Percentiles rank a stretch among this genome's conserved stretches.
Conservation (phyloP, 2,113 vertebrate species). For the Pristiophorus japonicus region DNA sequence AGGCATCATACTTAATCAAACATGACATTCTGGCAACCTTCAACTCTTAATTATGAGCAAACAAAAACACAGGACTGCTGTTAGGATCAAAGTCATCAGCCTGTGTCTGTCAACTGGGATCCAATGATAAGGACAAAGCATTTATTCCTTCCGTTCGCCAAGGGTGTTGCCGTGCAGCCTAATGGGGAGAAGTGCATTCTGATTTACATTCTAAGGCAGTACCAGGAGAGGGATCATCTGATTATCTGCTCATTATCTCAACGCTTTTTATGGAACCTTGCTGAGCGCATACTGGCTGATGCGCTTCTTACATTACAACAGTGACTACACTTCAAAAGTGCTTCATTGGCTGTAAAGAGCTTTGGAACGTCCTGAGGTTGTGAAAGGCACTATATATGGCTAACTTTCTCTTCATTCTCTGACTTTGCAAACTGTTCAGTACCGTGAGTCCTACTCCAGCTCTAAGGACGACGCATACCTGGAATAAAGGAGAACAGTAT, state of each 20-base stretch:
- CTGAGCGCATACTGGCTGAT: background rate
- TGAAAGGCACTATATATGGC: no score
- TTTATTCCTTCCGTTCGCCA: background rate
- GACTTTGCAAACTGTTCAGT: no score
- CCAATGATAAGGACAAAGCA: background rate
- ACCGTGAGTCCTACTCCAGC: no score
- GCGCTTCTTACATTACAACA: background rate
- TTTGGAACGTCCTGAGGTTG: no score
- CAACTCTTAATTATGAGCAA: background rate
- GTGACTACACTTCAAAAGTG: no score
- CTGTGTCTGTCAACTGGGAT: background rate
- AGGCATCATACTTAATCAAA: background rate
- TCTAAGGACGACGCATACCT: no score
- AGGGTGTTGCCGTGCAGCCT: background rate
- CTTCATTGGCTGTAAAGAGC: no score
- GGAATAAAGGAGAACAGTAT: no score
- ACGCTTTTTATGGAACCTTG: background rate
- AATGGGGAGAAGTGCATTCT: background rate
- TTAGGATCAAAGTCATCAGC: background rate
- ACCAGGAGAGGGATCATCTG: background rate
- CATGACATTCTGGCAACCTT: background rate
- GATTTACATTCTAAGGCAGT: background rate
- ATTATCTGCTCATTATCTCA: background rate
- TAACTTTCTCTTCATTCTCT: no score
- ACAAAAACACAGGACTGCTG: background rate